A percentile compares a stretch with the other conserved stretches of the same genome.
Evolutionary conservation across 2,888 invertebrate species (phyloP).

Genomic region (Amphimallon solstitiale): DNA sequence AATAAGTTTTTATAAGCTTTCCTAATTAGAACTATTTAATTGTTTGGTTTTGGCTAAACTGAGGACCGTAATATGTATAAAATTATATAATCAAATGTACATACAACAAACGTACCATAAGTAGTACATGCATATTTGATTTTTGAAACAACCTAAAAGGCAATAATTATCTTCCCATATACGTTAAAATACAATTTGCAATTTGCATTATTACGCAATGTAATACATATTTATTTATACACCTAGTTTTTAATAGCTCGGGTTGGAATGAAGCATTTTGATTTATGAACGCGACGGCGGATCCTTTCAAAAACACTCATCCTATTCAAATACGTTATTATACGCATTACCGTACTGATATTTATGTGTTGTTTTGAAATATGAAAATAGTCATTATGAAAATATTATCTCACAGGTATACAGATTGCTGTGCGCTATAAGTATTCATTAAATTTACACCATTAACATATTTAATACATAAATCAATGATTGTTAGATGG

Average conservation of each 20-base stretch:
- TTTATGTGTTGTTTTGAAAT: conserved; percentile 40
- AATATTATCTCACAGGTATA: conserved; percentile 37
- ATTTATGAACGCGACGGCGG: conserved; percentile 15
- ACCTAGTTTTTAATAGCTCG: conserved; percentile 15
- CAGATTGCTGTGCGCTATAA: conserved; percentile 30
- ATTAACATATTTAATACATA: conserved; percentile 48
- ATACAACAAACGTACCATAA: no score
- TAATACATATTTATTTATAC: background rate
- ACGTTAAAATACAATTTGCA: no score
- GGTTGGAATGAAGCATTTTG: conserved; percentile 10
- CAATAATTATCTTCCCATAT: no score
- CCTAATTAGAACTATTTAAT: no score
- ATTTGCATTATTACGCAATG: background rate
- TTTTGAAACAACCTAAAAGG: no score
- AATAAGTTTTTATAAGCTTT: no score
- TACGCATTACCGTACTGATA: conserved; percentile 29
- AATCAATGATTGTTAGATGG: conserved; percentile 48
- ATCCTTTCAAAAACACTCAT: conserved; percentile 17
- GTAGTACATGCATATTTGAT: no score
- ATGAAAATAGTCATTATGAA: conserved; percentile 40
- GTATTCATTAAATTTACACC: conserved; percentile 41
- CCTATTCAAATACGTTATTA: conserved; percentile 34
- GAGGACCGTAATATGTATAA: no score
- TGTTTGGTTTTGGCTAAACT: no score
- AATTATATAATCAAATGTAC: no score